phyloP scores from a whole-genome alignment of 2,888 invertebrate species.

The Apodemia duryi region DNA sequence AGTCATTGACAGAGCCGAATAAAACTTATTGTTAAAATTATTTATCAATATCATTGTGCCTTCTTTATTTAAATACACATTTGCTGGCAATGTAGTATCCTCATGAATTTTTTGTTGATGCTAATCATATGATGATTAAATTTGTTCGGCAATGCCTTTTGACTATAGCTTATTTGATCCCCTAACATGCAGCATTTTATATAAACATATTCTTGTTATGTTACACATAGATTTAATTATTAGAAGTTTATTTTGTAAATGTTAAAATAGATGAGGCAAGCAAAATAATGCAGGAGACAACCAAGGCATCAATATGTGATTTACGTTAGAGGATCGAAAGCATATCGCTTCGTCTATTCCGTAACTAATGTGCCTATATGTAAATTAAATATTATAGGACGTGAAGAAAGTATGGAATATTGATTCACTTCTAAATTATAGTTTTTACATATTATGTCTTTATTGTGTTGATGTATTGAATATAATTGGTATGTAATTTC shows the following conservation, averaged over 20 bases:
- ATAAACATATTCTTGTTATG: conserved; percentile 41
- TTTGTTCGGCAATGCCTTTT: conserved; percentile 64
- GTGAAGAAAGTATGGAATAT: conserved; percentile 59
- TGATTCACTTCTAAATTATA: conserved; percentile 60
- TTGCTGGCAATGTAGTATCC: conserved; percentile 62
- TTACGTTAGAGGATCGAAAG: conserved; percentile 71
- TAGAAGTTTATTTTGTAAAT: conserved; percentile 44
- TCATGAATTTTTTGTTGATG: conserved; percentile 43
- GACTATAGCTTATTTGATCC: conserved; percentile 69
- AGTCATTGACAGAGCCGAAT: conserved; percentile 70
- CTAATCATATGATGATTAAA: conserved; percentile 33
- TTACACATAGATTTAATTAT: conserved; percentile 34
- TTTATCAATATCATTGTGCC: conserved; percentile 76
- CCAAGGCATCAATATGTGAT: conserved; percentile 40
- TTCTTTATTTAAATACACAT: conserved; percentile 73
- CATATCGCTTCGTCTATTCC: conserved; percentile 72
- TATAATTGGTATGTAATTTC: conserved; percentile 22
- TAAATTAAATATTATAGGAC: conserved; percentile 72
- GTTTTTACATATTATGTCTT: conserved; percentile 27
- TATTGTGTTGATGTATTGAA: neutral
- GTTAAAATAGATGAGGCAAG: conserved; percentile 64
- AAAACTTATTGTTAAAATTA: conserved; percentile 60
- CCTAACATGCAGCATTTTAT: conserved; percentile 51
- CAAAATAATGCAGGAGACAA: conserved; percentile 42
- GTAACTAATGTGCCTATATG: conserved; percentile 78